Evolutionary conservation across 2,113 vertebrate genomes (phyloP).

Genomic region (Eptesicus fuscus): DNA sequence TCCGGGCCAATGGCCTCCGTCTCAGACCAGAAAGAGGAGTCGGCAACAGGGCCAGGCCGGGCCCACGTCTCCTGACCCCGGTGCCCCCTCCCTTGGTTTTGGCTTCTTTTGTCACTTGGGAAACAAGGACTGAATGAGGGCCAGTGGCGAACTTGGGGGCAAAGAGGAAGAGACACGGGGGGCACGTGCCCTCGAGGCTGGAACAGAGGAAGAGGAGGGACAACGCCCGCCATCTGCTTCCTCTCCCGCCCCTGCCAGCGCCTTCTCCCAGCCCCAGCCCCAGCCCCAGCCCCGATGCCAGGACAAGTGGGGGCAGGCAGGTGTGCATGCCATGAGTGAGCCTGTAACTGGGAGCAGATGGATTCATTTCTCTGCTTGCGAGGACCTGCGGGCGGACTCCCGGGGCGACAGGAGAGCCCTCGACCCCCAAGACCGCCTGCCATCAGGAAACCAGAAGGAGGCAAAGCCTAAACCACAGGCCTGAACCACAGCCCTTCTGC

Average conservation of each 20-base stretch:
- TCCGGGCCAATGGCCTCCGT: not conserved
- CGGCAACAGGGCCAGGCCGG: not conserved
- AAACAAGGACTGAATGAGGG: not conserved
- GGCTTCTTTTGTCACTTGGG: not conserved
- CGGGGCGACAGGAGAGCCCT: not conserved
- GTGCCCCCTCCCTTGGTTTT: not conserved
- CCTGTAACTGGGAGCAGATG: not conserved
- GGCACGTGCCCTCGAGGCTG: accelerated
- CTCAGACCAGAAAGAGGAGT: not conserved
- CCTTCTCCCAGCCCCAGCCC: not conserved
- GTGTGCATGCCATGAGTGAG: not conserved
- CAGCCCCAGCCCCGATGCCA: accelerated
- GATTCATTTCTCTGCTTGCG: not conserved
- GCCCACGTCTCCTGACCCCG: not conserved
- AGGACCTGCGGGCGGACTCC: not conserved
- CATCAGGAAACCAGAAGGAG: not conserved
- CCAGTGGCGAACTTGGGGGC: not conserved
- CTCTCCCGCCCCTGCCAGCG: not conserved
- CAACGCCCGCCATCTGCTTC: not conserved
- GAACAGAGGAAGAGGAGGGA: not conserved
- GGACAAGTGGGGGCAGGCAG: not conserved
- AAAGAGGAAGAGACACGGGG: not conserved
- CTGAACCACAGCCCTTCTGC: not conserved
- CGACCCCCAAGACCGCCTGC: accelerated
- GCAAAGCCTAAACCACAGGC: not conserved